Evolutionary conservation across 1,140 invertebrate genomes (phyloP), one percentile per base, ranked within the genome.

Genomic region (Brevipalpus yothersi): DNA sequence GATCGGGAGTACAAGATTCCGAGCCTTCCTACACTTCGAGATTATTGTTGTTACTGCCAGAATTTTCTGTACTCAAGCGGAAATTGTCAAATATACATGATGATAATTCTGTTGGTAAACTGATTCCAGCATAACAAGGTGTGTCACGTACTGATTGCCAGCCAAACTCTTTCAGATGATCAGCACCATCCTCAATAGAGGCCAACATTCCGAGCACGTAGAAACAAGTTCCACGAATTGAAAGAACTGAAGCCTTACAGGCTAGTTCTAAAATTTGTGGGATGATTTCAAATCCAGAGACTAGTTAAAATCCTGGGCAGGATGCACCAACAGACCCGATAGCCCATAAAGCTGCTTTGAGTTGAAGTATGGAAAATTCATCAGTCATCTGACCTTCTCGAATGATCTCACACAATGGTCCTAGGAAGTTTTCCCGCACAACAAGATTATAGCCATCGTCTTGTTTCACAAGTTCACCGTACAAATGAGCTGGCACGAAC

Each of bases 281-380:
- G 39, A 85, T 68, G 19, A 82, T 72, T 58, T 76, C 75, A 58
- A 77, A 70, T 59, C 78, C 74, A 41, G 75, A 76, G 15, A 93
- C 71, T 62, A 82, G 78, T 41, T 80, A 75, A 13, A 87, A 73
- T 1, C 88, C 89, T 55, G 77, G 74, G 0, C 73, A 69, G 19
- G 84, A 84, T 0, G 80, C 81, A 3, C 83, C 84, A 19, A 84
- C 75, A 68, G 91, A 86, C 13, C 85, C 85, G 39, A 90, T 70
- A 10, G 82, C 82, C 90, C 91, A 96, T 0, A 96, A 69, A 0
- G 88, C 83, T 21, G 86, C 78, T 69, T 96, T 96, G 15, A 92
- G 69, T 58, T 69, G 66, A 40, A 69, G 62, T n/a, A 73, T 67
- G 58, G 69, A 65, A 11, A 66, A 56, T 53, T 72, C 70, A 41